Base-by-base conservation (phyloP, 2,888 invertebrate genomes). In the Syrphus vitripennis region DNA sequence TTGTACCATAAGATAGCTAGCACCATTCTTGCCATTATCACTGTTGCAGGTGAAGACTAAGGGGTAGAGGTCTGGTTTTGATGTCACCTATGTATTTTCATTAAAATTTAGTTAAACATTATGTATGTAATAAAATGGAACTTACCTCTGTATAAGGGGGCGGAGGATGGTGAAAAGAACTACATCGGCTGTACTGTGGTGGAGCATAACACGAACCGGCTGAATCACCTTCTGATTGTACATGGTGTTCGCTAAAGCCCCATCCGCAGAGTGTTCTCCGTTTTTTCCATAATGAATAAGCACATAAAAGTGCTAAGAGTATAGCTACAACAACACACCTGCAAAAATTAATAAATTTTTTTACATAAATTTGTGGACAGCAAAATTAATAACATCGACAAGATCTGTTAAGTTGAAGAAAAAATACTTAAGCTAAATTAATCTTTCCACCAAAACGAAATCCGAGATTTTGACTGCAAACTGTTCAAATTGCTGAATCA, bases 31-130 rank as follows among this genome's bases (percentile, higher is more conserved):
- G 63, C 95, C 95, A 12, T 95, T 94, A 89, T 95, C 95, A 59
- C 95, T 95, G 88, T 96, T 95, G 91, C 95, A 97, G 65, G 96
- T 96, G 89, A 97, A 97, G 65, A 97, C 97, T 78, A 97, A 93
- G 2, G 97, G 97, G 90, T 97, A 97, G 10, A 97, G 93, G 90
- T 97, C 97, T 10, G 97, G 97, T 89, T 97, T 97, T 14, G 97
- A 96, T 78, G 97, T 96, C 88, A 97, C 97, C 97, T 97, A 90
- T 37, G 3, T 21, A 2, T 10, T 45, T 21, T 1, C n/a, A n/a
- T n/a, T n/a, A n/a, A n/a, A n/a, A n/a, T n/a, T n/a, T n/a, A n/a
- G n/a, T n/a, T n/a, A n/a, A n/a, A n/a, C n/a, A n/a, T n/a, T n/a
- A n/a, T 48, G 3, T 16, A 48, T 0, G 16, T 1, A 19, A 16